phyloP scores from a whole-genome alignment of 2,888 invertebrate genomes.

The Drosophila borealis region DNA sequence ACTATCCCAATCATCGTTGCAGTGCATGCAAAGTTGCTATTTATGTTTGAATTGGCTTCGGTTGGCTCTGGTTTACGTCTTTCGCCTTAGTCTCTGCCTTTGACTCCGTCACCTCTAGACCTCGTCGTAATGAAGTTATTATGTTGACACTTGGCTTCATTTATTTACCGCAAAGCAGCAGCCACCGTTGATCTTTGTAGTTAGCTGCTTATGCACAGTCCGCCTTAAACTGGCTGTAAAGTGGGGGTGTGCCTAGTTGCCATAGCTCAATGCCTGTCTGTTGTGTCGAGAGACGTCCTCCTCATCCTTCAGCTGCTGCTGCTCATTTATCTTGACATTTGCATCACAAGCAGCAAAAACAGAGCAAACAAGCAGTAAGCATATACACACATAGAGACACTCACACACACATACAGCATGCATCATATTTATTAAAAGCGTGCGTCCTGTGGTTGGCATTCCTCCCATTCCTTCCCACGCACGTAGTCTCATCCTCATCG shows the following conservation, averaged over 20 bases:
- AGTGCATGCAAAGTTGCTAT: conserved; percentile 46
- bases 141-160: conserved; percentile 76
- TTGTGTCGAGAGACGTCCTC: conserved; percentile 7
- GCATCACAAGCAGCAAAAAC: conserved; percentile 64
- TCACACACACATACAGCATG: conserved; percentile 15
- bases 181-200: conserved; percentile 58
- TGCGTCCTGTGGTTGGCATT: conserved; percentile 63
- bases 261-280: conserved; percentile 4
- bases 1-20: conserved; percentile 36
- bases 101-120: conserved; percentile 26
- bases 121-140: conserved; percentile 75
- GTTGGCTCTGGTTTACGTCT: conserved; percentile 18
- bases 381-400: conserved; percentile 29
- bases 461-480: conserved; percentile 25
- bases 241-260: conserved; percentile 18
- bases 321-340: conserved; percentile 72
- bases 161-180: conserved; percentile 51
- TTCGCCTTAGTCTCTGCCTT: conserved; percentile 11
- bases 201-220: conserved; percentile 50
- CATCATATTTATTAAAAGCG: conserved; percentile 72
- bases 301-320: conserved; percentile 35
- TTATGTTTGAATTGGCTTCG: conserved; percentile 65
- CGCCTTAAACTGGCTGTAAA: conserved; percentile 43
- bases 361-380: conserved; percentile 56
- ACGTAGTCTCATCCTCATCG: conserved; percentile 30